These are phyloP conservation scores for Loxodonta africana DNA, from an alignment of 2,113 vertebrate genomes.

Conservation along the genomic window DNA sequence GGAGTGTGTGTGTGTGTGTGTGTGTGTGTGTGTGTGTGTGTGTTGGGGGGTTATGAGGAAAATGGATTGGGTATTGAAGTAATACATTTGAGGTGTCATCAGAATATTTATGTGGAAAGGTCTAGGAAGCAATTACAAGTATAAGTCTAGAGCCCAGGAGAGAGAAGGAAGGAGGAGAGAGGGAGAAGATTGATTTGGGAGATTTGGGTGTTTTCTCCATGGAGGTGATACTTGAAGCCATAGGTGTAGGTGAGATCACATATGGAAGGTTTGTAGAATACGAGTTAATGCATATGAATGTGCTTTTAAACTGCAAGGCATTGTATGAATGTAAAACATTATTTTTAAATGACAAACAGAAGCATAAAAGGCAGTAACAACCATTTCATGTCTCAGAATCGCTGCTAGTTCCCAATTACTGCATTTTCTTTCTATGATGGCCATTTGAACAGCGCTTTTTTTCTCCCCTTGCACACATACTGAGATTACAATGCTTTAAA, in stretches of 20 bases:
- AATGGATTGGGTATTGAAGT: background rate
- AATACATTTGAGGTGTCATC: background rate
- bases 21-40: background rate
- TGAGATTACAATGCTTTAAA: conserved; percentile 67
- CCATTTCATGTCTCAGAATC: conserved; percentile 70
- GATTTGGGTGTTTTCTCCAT: background rate
- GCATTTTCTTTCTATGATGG: conserved; percentile 66
- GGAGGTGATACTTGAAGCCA: conserved; percentile 1
- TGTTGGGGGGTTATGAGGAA: background rate
- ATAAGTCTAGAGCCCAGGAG: background rate
- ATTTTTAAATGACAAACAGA: conserved; percentile 70
- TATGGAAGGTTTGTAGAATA: conserved; percentile 59
- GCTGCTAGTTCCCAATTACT: conserved; percentile 72
- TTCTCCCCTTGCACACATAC: background rate
- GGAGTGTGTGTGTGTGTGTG: background rate
- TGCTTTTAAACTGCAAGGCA: conserved; percentile 54
- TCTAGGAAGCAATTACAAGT: conserved; percentile 26
- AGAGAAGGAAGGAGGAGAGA: background rate
- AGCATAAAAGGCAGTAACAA: conserved; percentile 71
- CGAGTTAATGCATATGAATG: conserved; percentile 50
- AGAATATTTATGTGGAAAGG: conserved; percentile 50
- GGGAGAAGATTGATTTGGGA: background rate
- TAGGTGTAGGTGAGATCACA: conserved; percentile 53
- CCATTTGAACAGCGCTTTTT: conserved; percentile 64
- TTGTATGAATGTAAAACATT: conserved; percentile 55